Evolutionary conservation across 1,140 invertebrate species (phyloP).

Genomic region (Sycophila sp.): DNA sequence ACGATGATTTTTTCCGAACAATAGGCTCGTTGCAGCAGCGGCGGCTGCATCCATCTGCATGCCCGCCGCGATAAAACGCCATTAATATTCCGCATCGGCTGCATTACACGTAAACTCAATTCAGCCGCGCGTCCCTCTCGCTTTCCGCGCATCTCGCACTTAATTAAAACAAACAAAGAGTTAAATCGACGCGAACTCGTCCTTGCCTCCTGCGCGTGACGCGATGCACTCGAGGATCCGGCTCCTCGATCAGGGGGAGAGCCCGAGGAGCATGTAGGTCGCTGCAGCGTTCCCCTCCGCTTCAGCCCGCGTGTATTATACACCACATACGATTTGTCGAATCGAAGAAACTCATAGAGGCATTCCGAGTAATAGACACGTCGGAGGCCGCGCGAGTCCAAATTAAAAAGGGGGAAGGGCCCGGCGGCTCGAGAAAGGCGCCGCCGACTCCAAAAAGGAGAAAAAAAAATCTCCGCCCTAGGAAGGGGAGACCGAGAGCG

Average conservation of each 20-base stretch:
- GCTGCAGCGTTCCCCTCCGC: neutral
- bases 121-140: neutral
- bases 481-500: neutral
- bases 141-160: conserved; percentile 21
- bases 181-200: neutral
- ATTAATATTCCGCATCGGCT: neutral
- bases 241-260: conserved; percentile 40
- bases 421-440: neutral
- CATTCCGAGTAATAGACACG: neutral
- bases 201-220: neutral
- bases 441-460: neutral
- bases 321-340: neutral
- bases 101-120: neutral
- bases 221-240: conserved; percentile 43
- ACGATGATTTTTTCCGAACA: no score
- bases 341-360: neutral
- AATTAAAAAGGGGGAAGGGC: neutral
- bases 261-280: conserved; percentile 35
- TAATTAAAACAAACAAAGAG: conserved; percentile 63
- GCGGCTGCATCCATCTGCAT: no score
- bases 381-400: neutral
- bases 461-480: neutral
- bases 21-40: no score
- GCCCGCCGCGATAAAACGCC: no score
- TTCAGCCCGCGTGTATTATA: neutral